Conservation (phyloP, 2,797 vertebrate genomes). For the Lutjanus argentimaculatus region DNA sequence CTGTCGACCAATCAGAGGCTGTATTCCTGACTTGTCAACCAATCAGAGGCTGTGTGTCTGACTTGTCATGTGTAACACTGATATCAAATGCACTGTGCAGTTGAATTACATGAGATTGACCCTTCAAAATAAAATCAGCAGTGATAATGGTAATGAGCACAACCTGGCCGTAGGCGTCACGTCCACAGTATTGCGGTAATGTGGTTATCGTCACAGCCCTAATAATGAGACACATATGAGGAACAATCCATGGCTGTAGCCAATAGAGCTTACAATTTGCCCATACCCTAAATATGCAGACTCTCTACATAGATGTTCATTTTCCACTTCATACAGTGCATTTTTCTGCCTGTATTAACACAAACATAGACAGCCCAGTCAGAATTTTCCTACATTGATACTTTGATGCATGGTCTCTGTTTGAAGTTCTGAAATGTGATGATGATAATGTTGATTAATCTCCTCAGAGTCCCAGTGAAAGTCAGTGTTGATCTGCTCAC, state of each 20-base stretch:
- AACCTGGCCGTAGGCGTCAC: no score
- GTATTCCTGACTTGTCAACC: no score
- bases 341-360: slow-evolving; percentile 10
- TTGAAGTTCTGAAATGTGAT: slow-evolving; percentile 2
- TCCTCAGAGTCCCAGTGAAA: slow-evolving; percentile 11
- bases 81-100: no score
- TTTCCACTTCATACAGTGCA: neutral
- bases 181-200: no score
- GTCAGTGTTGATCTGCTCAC: neutral
- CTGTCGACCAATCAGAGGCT: no score
- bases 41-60: no score
- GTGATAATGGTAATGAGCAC: no score
- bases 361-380: neutral
- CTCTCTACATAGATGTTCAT: neutral
- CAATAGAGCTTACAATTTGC: neutral
- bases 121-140: no score
- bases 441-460: neutral
- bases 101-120: no score
- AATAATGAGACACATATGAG: neutral
- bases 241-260: neutral
- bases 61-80: no score
- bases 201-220: no score
- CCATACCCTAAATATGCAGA: neutral
- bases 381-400: neutral
- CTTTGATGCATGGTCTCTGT: neutral